A percentile compares a stretch with the other conserved stretches of the same genome.
These are phyloP conservation scores for Serinus canaria DNA, from an alignment of 2,113 vertebrate genomes.

Conservation along the genomic window DNA sequence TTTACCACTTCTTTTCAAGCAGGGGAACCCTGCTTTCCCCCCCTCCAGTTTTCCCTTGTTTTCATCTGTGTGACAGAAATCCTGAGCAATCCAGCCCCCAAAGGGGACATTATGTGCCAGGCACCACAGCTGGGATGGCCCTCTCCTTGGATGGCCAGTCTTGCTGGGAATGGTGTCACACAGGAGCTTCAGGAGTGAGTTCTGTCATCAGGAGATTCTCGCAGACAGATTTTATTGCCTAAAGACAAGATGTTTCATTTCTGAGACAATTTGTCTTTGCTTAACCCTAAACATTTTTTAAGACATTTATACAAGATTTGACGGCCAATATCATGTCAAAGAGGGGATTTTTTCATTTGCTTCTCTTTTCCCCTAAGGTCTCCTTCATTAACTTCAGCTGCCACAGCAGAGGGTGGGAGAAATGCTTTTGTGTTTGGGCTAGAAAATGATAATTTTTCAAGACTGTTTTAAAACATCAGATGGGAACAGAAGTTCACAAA, in stretches of 20 bases:
- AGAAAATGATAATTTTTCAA: conserved; percentile 60
- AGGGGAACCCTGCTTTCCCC: neutral
- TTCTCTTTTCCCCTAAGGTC: neutral
- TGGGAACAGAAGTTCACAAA: conserved; percentile 67
- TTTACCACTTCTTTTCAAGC: neutral
- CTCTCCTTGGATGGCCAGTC: neutral
- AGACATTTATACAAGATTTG: neutral
- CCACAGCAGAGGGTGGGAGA: conserved; percentile 2
- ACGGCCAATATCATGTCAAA: neutral
- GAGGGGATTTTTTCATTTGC: neutral
- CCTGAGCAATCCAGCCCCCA: neutral
- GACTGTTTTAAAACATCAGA: conserved; percentile 70
- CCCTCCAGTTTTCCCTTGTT: neutral
- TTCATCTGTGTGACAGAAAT: neutral
- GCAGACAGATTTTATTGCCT: neutral
- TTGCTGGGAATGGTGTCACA: neutral
- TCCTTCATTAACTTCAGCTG: conserved; percentile 8
- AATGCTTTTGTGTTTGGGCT: conserved; percentile 54
- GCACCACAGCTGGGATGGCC: neutral
- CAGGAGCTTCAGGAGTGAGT: neutral
- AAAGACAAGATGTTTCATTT: conserved; percentile 13
- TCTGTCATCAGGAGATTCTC: neutral
- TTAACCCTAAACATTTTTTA: neutral
- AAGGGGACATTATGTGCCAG: neutral
- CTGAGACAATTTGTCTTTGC: neutral